Base-by-base conservation (phyloP, 2,888 invertebrate genomes). In the Deilephila porcellus region DNA sequence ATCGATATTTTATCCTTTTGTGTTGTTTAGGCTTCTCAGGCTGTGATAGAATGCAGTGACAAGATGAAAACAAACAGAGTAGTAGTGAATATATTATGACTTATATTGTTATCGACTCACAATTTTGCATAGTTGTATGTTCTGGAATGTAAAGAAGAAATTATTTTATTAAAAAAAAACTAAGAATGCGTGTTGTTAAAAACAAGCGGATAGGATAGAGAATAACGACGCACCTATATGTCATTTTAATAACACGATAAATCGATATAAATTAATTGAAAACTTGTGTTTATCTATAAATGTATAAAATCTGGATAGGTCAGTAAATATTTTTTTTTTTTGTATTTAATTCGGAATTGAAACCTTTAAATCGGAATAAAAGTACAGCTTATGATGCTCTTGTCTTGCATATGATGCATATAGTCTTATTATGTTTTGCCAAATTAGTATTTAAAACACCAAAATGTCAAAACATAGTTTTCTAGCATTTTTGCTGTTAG, bases 11-110 rank as follows among this genome's bases (percentile, higher is more conserved):
- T 56, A 19, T 56, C 5, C 45, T n/a, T 56, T 37, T 63, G 8
- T 63, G 45, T 52, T 19, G 2, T 52, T n/a, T 45, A 67, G 52
- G 45, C 25, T 20, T 17, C 52, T 25, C 52, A 25, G 52, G 25
- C 67, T 67, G 45, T 67, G 67, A 67, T 67, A 67, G 52, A 67
- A 52, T 20, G 64, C 45, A 52, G 52, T 67, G 67, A 67, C 67
- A 45, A 67, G 67, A 67, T 52, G 52, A 17, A 4, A 29, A 29
- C 17, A 20, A 25, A 25, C n/a, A 45, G 5, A 20, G 5, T 20
- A 11, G n/a, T 20, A 37, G 45, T 45, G 11, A 45, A n/a, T n/a
- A n/a, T 3, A 3, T 14, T 32, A 32, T 45, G 2, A 56, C n/a
- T 56, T 56, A 17, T 1, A n/a, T 56, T n/a, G n/a, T 56, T 6